Evolutionary conservation across 53 echinoderm and acorn worm genomes (phyloP).

Genomic region (Astropecten irregularis): DNA sequence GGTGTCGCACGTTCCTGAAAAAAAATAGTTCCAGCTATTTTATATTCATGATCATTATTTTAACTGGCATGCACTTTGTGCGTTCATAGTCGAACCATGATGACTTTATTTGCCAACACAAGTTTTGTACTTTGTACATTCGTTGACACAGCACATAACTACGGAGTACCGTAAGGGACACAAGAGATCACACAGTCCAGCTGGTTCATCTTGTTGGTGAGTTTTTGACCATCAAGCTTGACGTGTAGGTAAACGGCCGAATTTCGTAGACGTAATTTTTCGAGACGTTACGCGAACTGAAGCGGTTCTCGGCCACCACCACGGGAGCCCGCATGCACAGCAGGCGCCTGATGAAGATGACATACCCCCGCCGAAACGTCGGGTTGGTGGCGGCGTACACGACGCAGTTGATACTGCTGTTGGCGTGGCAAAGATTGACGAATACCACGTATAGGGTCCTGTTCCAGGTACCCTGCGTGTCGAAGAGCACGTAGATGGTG

Average conservation of each 20-base stretch:
- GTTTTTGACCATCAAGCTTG: no score
- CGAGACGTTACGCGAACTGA: constrained; percentile 16
- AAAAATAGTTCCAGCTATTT: no score
- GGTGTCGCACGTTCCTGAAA: no score
- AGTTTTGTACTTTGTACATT: no score
- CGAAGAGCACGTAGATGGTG: constrained; percentile 63
- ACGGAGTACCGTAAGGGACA: no score
- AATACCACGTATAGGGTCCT: constrained; percentile 59
- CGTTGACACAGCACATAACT: no score
- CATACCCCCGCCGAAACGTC: constrained; percentile 65
- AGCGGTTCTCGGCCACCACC: neutral
- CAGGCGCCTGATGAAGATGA: constrained; percentile 22
- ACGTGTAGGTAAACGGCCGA: neutral
- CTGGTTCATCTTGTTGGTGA: no score
- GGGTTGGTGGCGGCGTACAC: constrained; percentile 69
- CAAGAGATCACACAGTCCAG: no score
- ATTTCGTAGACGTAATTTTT: neutral
- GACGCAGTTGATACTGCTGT: constrained; percentile 69
- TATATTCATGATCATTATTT: no score
- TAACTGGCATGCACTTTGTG: no score
- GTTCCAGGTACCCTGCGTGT: constrained; percentile 39
- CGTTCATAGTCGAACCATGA: no score
- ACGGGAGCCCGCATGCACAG: neutral
- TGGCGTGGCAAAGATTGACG: constrained; percentile 64
- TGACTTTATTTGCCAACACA: no score